phyloP scores from a whole-genome alignment of 2,797 vertebrate species.

The Sphenodon punctatus region DNA sequence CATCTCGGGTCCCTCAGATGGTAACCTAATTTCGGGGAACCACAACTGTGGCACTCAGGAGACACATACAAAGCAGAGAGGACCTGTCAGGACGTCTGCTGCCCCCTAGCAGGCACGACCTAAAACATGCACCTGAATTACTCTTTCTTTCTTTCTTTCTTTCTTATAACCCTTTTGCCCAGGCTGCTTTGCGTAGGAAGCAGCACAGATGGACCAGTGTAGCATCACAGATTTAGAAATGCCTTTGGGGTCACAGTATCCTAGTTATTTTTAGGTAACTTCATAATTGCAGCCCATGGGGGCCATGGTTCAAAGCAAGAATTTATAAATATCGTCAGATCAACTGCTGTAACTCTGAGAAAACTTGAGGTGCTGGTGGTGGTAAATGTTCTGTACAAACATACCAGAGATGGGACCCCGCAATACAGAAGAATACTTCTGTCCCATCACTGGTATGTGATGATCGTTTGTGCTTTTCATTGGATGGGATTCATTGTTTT shows the following conservation, averaged over 20 bases:
- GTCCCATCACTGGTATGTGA: no score
- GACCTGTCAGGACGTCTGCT: background rate
- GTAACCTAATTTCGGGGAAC: background rate
- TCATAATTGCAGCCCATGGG: background rate
- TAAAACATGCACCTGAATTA: background rate
- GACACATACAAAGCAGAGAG: background rate
- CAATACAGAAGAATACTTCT: no score
- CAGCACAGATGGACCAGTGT: background rate
- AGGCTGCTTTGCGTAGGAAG: background rate
- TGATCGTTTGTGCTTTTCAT: no score
- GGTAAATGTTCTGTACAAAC: fast-evolving
- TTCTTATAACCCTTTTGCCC: background rate
- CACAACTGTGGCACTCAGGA: background rate
- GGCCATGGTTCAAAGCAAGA: background rate
- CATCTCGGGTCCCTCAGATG: background rate
- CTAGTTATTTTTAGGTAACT: background rate
- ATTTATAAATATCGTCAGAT: background rate
- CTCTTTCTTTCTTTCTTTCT: background rate
- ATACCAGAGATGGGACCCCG: no score
- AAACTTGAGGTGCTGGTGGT: background rate
- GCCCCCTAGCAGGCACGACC: background rate
- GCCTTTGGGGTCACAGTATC: background rate
- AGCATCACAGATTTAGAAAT: background rate
- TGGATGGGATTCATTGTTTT: no score
- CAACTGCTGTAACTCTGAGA: background rate